A percentile compares a stretch with the other conserved stretches of the same genome.
phyloP scores from a whole-genome alignment of 92 coral and sea anemone species.

The Anthopleura xanthogrammica region DNA sequence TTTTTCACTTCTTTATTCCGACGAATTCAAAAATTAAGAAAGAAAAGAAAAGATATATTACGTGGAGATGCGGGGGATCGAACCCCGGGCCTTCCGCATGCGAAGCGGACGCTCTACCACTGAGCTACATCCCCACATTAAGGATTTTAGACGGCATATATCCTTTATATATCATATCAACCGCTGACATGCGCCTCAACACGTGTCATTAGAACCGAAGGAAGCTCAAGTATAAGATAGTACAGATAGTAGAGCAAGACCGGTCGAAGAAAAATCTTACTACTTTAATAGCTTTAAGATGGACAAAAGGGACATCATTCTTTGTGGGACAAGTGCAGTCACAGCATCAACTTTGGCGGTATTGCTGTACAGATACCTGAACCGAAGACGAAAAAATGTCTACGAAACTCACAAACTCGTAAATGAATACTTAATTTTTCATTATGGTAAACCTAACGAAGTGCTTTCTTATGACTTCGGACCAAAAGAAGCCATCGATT shows the following conservation, averaged over 20 bases:
- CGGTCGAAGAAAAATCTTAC: background rate
- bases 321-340: constrained; percentile 44
- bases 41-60: background rate
- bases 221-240: no score
- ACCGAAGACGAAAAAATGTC: constrained; percentile 37
- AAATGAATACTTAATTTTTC: constrained; percentile 53
- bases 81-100: constrained; percentile 99
- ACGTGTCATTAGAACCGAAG: no score
- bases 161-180: background rate
- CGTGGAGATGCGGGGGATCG: constrained; percentile 98
- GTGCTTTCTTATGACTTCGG: constrained; percentile 61
- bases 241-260: no score
- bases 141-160: no score
- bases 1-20: no score
- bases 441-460: constrained; percentile 59
- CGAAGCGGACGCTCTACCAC: constrained; percentile 99
- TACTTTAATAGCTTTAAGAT: no score
- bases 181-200: background rate
- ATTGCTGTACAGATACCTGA: constrained; percentile 41
- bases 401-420: constrained; percentile 60
- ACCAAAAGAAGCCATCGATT: constrained; percentile 52
- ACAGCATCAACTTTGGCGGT: constrained; percentile 54
- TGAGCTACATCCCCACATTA: constrained; percentile 98
- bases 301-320: constrained; percentile 20
- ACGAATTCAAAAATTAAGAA: no score